Percentiles rank a stretch among this genome's conserved stretches.
These are phyloP conservation scores for Ciconia boyciana DNA, from an alignment of 2,113 vertebrate species.

Conservation along the genomic window DNA sequence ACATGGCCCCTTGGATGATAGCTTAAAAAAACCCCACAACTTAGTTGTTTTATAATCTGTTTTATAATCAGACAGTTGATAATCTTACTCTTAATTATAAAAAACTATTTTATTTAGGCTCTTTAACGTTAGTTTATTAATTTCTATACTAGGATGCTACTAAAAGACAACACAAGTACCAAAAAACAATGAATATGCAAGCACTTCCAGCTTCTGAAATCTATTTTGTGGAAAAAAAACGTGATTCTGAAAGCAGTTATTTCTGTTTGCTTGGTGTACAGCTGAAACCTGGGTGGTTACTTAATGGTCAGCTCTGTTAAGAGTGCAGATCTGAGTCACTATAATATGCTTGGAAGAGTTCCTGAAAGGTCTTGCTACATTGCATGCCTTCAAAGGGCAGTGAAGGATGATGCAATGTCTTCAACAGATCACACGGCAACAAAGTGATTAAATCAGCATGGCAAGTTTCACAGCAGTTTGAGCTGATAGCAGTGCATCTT, in stretches of 20 bases:
- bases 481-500: background rate
- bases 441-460: constrained; percentile 8
- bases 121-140: background rate
- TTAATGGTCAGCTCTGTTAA: background rate
- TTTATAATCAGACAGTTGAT: background rate
- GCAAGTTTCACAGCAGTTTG: background rate
- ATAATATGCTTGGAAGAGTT: background rate
- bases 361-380: background rate
- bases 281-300: background rate
- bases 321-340: background rate
- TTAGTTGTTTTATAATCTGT: too few species aligned
- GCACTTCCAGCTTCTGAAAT: background rate
- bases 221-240: background rate
- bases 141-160: background rate
- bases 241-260: background rate
- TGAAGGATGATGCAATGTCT: background rate
- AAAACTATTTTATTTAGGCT: background rate
- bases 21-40: background rate
- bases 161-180: background rate
- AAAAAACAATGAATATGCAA: background rate
- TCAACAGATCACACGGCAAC: background rate
- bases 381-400: background rate
- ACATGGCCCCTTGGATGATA: fast-evolving
- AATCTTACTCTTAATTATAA: background rate
- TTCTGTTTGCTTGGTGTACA: background rate